phyloP scores from a whole-genome alignment of 2,113 vertebrate genomes.

The Salvator merianae region DNA sequence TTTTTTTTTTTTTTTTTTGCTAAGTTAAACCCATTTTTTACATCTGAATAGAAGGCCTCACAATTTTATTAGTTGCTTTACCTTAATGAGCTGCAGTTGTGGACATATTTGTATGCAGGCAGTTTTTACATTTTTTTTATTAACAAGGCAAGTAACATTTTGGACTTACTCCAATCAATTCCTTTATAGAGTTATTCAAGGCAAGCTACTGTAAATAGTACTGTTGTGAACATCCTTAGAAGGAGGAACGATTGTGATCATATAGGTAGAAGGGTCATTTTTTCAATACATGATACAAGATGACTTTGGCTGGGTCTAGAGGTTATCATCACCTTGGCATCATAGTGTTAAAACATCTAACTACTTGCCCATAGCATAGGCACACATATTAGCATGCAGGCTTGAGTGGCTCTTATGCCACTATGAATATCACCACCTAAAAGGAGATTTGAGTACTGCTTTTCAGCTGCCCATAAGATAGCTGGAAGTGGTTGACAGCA shows the following conservation, averaged over 20 bases:
- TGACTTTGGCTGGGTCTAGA: too few species aligned
- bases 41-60: constrained; percentile 21
- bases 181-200: too few species aligned
- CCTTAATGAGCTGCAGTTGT: neutral
- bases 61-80: constrained; percentile 43
- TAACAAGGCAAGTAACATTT: neutral
- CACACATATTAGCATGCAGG: too few species aligned
- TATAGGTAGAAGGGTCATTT: neutral
- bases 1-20: constrained; percentile 33
- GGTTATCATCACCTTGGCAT: too few species aligned
- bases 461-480: too few species aligned
- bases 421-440: too few species aligned
- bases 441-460: too few species aligned
- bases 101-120: neutral
- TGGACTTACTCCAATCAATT: neutral
- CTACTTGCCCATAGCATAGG: too few species aligned
- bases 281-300: neutral
- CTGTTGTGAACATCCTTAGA: neutral
- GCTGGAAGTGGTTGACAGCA: too few species aligned
- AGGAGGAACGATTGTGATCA: neutral
- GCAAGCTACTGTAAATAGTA: neutral
- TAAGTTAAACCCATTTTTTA: constrained; percentile 47
- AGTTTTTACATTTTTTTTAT: neutral
- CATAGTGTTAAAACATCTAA: too few species aligned
- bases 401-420: too few species aligned